Base-by-base conservation (phyloP, 2,113 vertebrate species). In the Ellobius talpinus region DNA sequence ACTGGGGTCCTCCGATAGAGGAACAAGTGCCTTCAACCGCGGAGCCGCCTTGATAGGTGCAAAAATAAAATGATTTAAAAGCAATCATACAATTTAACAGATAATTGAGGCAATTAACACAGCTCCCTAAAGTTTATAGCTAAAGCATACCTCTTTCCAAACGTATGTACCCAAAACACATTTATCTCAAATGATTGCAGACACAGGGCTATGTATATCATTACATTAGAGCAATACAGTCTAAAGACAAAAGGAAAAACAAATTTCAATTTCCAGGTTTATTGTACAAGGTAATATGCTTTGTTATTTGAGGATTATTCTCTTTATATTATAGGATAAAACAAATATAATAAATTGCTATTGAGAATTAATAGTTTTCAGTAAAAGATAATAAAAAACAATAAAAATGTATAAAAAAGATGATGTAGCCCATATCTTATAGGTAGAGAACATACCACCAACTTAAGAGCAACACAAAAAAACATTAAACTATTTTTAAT, bases 311-410 rank as follows among this genome's bases (percentile, higher is more conserved):
- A n/a, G 21, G 58, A 23, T n/a, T 84, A 12, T 82, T 73, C 24
- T 63, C 24, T 87, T 93, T 74, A 52, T 65, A 88, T 36, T 74
- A 6, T 84, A 68, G 47, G 66, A 45, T 42, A 72, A 90, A 90
- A 76, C 12, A 66, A 93, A 58, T 74, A 47, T 6, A 17, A 90
- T 50, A 68, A 81, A 81, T 31, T 87, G 6, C 52, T 87, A 36
- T n/a, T 91, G 72, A 50, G 24, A 79, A 79, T 86, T 87, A 65
- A 81, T 68, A 65, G 45, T 96, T 92, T 91, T 94, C 31, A 66
- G 31, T 68, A 13, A 5, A 66, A 61, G 23, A 58, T 17, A 81
- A 55, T 74, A 76, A 74, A 68, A 26, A 65, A 58, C 23, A 47
- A 52, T 63, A 50, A 52, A 63, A 95, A 52, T 76, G 23, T 39